Evolutionary conservation across 2,888 invertebrate genomes (phyloP), one percentile per base, ranked within the genome.

Genomic region (Agonum fuliginosum): DNA sequence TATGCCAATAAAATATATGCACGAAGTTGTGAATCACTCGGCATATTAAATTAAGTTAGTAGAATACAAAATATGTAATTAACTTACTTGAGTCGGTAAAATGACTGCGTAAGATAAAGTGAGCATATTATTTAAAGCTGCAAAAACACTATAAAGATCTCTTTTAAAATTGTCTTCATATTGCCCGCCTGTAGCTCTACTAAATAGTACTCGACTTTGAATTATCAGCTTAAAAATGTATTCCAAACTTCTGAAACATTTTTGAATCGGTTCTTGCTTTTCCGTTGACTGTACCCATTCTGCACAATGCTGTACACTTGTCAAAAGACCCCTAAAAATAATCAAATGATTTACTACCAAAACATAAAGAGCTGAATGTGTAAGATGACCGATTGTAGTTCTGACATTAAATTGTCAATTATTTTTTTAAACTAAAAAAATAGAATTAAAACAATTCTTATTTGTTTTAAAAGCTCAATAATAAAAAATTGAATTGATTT

Each of bases 181-280:
- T 86, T 95, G 94, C 0, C 95, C 96, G 5, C 95, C 95, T 0
- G 95, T 96, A 0, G 96, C 96, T 14, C 95, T 89, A 0, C 95
- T 92, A 87, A 96, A 97, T 41, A 97, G 84, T 41, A 94, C 86
- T 3, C 96, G 89, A 46, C 97, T 97, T 82, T 97, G 95, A 37
- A 97, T 97, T 1, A 97, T 94, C 82, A 98, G 91, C 80, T 97
- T 95, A 87, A 97, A 96, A 81, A 98, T 95, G 79, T 96, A 97
- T 84, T 97, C 97, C 51, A 97, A 88, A 0, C 97, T 96, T 75
- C 94, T 93, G 78, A 97, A 95, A 83, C 96, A 96, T 84, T 95
- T 96, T 84, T 95, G 93, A 78, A 97, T 95, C 0, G 96, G 94
- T 83, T 97, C 96, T 79, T 96, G 96, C 48, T 95, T 94, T 81